These are phyloP conservation scores for Anguilla megastoma DNA, from an alignment of 2,797 vertebrate genomes.

Conservation along the genomic window DNA sequence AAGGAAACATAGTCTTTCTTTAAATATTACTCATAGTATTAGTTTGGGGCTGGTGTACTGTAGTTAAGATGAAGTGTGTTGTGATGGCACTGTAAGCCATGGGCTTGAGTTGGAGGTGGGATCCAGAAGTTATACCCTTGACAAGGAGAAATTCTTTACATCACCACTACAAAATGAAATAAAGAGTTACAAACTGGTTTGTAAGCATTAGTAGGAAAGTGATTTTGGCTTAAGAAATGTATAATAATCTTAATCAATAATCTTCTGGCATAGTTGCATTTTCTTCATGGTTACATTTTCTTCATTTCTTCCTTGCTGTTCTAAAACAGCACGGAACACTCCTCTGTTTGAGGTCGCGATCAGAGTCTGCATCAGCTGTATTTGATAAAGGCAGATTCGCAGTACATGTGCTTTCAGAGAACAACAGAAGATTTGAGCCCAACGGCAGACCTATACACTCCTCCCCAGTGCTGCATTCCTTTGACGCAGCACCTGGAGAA, in stretches of 20 bases:
- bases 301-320: not conserved
- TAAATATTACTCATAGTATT: not conserved
- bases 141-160: not conserved
- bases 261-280: no score
- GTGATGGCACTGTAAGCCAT: not conserved
- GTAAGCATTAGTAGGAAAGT: not conserved
- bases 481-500: constrained; percentile 37
- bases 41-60: not conserved
- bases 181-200: not conserved
- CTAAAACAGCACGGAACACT: not conserved
- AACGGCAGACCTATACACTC: constrained; percentile 30
- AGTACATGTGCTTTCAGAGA: constrained; percentile 36
- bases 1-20: not conserved
- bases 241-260: not conserved
- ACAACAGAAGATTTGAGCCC: constrained; percentile 34
- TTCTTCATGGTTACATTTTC: not conserved
- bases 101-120: not conserved
- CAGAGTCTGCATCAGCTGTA: not conserved
- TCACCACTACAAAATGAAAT: not conserved
- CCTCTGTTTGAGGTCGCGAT: not conserved
- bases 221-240: not conserved
- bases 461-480: constrained; percentile 32
- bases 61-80: not conserved
- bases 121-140: not conserved
- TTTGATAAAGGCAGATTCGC: not conserved